Conservation (phyloP, 1,140 invertebrate species). For the Venturia canescens region DNA sequence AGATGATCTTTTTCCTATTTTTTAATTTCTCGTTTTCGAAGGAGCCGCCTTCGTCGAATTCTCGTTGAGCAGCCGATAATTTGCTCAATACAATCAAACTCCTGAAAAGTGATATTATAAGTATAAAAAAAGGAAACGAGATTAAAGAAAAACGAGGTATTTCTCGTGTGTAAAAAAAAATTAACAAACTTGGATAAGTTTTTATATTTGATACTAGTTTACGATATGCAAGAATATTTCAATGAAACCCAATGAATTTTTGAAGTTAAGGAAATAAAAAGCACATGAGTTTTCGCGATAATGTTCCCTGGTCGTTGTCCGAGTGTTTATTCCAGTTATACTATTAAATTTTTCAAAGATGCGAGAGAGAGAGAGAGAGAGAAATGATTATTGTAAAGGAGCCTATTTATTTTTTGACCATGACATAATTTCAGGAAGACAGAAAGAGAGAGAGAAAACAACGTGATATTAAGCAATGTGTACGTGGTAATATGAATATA, state of each 20-base stretch:
- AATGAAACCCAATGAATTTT: constrained; percentile 55
- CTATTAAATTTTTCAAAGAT: constrained; percentile 63
- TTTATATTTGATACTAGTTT: constrained; percentile 76
- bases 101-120: constrained; percentile 70
- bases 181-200: constrained; percentile 73
- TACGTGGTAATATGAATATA: constrained; percentile 64
- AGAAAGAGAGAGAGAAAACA: constrained; percentile 52
- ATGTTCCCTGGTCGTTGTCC: constrained; percentile 67
- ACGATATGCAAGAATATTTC: constrained; percentile 66
- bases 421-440: constrained; percentile 67
- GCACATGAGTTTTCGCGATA: constrained; percentile 58
- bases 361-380: constrained; percentile 55
- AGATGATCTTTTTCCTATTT: too few species aligned
- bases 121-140: constrained; percentile 57
- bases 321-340: constrained; percentile 67
- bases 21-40: constrained; percentile 49
- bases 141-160: constrained; percentile 64
- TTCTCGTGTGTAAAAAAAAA: constrained; percentile 65
- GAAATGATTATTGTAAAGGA: constrained; percentile 65
- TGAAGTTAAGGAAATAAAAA: constrained; percentile 53
- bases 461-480: constrained; percentile 66
- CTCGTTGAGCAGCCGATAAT: constrained; percentile 64
- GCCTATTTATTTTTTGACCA: constrained; percentile 74
- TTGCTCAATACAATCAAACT: constrained; percentile 72
- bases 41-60: constrained; percentile 64